Evolutionary conservation across 1,140 invertebrate genomes (phyloP), one percentile per base, ranked within the genome.

Genomic region (Drosophila paulistorum): DNA sequence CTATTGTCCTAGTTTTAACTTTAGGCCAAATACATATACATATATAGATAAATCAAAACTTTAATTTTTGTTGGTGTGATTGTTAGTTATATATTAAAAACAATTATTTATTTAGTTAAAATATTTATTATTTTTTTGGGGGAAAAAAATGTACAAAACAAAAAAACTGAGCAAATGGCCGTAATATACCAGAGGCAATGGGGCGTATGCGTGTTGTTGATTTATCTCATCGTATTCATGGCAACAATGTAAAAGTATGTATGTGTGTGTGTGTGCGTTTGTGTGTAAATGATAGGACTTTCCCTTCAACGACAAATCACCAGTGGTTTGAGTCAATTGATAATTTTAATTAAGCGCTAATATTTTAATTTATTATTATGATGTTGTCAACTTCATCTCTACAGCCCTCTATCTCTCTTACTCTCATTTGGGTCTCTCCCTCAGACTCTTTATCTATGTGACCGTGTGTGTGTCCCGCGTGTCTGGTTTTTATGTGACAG

Each of bases 281-380:
- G 23, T 17, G 33, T 55, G 14, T 17, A 7, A 60, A 48, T 63
- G 55, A 76, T 59, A 65, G 65, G 65, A 60, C 41, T 60, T 68
- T 68, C 51, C 60, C 55, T 59, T 71, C 61, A 58, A 42, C 79
- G 65, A 76, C 54, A 74, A 74, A 74, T 72, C 26, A 65, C 45
- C 5, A 9, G 62, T 58, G 71, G 80, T 60, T 68, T 65, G 76
- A 51, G 68, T 55, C 65, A 66, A 79, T 74, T 90, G 79, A 76
- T 86, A 79, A 86, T 83, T 90, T 90, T 86, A 90, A 90, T 90
- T 83, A 90, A 90, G 86, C 81, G 86, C 86, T 90, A 90, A 90
- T 90, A 82, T 87, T 90, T 80, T 86, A 90, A 90, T 90, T 90
- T 83, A 86, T 90, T 74, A 90, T 75, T 77, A 90, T 90, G 70